These are phyloP conservation scores for Corythornis madagascariensis DNA, from an alignment of 2,113 vertebrate species.

Conservation along the genomic window DNA sequence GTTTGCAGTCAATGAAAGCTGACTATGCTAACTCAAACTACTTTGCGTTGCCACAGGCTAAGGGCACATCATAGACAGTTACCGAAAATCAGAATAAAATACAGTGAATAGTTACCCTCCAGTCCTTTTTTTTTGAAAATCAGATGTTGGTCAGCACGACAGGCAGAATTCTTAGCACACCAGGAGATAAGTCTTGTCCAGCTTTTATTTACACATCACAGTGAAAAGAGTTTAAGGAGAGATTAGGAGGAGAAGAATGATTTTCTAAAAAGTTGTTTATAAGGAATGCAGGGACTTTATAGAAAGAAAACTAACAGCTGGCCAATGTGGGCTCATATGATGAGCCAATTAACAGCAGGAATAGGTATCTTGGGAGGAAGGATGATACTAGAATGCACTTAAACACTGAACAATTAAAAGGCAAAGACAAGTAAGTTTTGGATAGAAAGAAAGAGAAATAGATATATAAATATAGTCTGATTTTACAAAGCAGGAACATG, in stretches of 20 bases:
- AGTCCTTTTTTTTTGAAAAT: neutral
- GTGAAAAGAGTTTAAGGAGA: constrained; percentile 2
- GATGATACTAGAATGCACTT: neutral
- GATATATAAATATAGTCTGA: constrained; percentile 29
- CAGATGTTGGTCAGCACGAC: neutral
- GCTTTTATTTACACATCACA: neutral
- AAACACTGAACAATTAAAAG: constrained; percentile 16
- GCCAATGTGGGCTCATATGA: neutral
- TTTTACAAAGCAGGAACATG: constrained; percentile 30
- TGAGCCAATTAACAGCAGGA: constrained; percentile 56
- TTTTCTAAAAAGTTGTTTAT: constrained; percentile 10
- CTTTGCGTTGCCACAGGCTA: neutral
- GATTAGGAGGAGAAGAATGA: neutral
- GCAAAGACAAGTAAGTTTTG: constrained; percentile 29
- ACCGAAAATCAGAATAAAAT: neutral
- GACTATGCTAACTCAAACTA: neutral
- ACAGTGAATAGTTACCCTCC: neutral
- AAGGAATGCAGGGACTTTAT: neutral
- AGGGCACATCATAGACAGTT: neutral
- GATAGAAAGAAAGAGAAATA: neutral
- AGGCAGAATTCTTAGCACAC: constrained; percentile 33
- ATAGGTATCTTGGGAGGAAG: neutral
- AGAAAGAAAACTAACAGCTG: constrained; percentile 41
- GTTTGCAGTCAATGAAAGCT: neutral
- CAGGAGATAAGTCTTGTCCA: neutral